Evolutionary conservation across 2,797 vertebrate genomes (phyloP).

Genomic region (Mus minutoides): DNA sequence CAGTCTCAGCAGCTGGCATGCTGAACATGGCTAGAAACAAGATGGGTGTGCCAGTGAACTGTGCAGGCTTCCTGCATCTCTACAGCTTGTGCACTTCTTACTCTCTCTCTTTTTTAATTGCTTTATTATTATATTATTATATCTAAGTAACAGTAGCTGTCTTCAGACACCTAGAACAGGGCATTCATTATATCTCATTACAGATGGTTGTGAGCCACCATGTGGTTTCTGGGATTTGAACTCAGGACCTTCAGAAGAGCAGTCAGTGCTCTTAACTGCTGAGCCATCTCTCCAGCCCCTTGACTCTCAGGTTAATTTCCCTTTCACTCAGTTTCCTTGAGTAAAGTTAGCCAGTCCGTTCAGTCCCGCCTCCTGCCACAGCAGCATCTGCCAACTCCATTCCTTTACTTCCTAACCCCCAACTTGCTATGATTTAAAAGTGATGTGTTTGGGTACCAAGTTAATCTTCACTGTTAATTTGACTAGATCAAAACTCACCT

Average conservation of each 20-base stretch:
- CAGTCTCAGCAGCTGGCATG: neutral
- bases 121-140: too few relatives aligned
- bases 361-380: neutral
- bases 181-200: too few relatives aligned
- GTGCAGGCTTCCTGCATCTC: fast-evolving
- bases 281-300: too few relatives aligned
- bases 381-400: neutral
- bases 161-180: too few relatives aligned
- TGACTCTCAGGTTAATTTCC: neutral
- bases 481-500: neutral
- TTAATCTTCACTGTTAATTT: neutral
- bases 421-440: neutral
- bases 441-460: neutral
- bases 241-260: too few relatives aligned
- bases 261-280: too few relatives aligned
- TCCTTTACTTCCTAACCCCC: neutral
- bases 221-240: too few relatives aligned
- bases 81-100: neutral
- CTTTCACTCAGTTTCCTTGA: neutral
- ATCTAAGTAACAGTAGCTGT: too few relatives aligned
- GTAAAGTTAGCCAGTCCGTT: neutral
- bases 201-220: too few relatives aligned
- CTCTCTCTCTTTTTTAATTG: neutral
- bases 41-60: neutral
- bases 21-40: neutral